Percentiles rank a stretch among this genome's conserved stretches.
phyloP scores from a whole-genome alignment of 2,113 vertebrate genomes.

The pig (Sus scrofa) region T2T-Sscrofa CM000812.6:37776501-37777000 shows the following conservation, averaged over 20 bases:
- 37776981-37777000: not conserved
- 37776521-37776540: not conserved
- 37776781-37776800: too few species aligned
- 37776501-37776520: not conserved
- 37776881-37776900: not conserved
- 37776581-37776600: not conserved
- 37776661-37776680: not conserved
- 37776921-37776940: not conserved
- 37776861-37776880: not conserved
- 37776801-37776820: not conserved
- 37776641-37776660: not conserved
- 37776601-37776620: not conserved
- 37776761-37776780: too few species aligned
- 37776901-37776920: not conserved
- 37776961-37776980: not conserved
- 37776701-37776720: not conserved
- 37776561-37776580: not conserved
- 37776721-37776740: not conserved
- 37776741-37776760: too few species aligned
- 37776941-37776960: not conserved
- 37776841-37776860: not conserved
- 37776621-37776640: not conserved
- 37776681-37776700: not conserved
- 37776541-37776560: not conserved
- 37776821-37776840: not conserved